A percentile compares a stretch with the other conserved stretches of the same genome.
These are phyloP conservation scores for Lethenteron reissneri DNA, from an alignment of 2,113 vertebrate genomes.

Conservation along the genomic window DNA sequence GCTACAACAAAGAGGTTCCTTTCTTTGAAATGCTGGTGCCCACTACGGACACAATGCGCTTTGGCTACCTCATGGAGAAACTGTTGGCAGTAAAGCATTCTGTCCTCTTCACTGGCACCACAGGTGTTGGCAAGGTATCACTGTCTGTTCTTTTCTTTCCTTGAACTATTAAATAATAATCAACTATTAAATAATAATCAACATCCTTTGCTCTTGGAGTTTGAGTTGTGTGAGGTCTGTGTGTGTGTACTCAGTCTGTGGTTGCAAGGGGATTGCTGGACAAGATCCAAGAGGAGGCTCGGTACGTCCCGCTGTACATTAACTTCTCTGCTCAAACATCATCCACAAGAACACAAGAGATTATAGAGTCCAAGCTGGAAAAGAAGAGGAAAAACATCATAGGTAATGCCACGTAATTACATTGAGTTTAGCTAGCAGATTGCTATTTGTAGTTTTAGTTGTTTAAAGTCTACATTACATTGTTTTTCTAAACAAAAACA, in stretches of 20 bases:
- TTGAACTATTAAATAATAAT: neutral
- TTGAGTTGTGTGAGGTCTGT: neutral
- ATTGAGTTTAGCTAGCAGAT: neutral
- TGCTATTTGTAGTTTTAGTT: no score
- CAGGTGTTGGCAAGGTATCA: conserved; percentile 54
- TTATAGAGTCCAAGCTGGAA: conserved; percentile 53
- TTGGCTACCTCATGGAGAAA: conserved; percentile 58
- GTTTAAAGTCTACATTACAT: no score
- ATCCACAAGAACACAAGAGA: conserved; percentile 43
- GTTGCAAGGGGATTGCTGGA: conserved; percentile 39
- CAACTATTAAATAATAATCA: neutral
- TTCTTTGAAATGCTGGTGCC: conserved; percentile 68
- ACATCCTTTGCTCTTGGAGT: neutral
- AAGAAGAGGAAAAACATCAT: conserved; percentile 47
- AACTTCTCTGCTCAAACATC: conserved; percentile 53
- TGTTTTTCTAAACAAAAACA: neutral
- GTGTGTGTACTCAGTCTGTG: conserved; percentile 27
- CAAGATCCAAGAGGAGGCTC: conserved; percentile 32
- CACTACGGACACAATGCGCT: conserved; percentile 50
- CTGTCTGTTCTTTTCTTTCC: neutral
- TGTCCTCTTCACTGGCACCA: conserved; percentile 45
- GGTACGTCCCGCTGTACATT: conserved; percentile 40
- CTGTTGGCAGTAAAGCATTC: conserved; percentile 40
- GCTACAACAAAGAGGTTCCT: conserved; percentile 29
- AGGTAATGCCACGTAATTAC: conserved; percentile 18